Evolutionary conservation across 2,797 vertebrate species (phyloP).

Genomic region (Bryconaethiops microstoma): DNA sequence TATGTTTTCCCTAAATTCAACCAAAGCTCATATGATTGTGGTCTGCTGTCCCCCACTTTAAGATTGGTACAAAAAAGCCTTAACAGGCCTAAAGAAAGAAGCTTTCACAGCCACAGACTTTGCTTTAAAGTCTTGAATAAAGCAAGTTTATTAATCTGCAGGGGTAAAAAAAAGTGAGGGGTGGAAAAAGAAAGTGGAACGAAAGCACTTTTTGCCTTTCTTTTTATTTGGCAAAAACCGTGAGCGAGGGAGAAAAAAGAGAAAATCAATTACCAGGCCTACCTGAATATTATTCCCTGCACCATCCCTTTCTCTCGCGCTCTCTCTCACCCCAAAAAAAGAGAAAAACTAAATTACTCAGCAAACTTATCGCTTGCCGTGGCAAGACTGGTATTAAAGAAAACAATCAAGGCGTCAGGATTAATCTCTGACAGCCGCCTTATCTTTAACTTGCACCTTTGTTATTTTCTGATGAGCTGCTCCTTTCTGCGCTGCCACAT

Average conservation of each 20-base stretch:
- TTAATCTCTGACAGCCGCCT: conserved; percentile 99
- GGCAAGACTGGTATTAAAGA: conserved; percentile 99
- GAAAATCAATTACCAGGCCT: conserved; percentile 97
- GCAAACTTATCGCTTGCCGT: conserved; percentile 99
- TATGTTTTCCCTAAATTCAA: conserved; percentile 71
- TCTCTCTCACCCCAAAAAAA: conserved; percentile 55
- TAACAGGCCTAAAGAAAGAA: conserved; percentile 68
- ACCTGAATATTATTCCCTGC: conserved; percentile 99
- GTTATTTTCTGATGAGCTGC: conserved; percentile 99
- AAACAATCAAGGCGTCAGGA: conserved; percentile 99
- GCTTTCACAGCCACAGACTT: conserved; percentile 73
- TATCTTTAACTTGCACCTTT: conserved; percentile 99
- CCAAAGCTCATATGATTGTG: conserved; percentile 58
- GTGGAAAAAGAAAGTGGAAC: conserved; percentile 48
- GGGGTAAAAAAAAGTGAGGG: conserved; percentile 34
- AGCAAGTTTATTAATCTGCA: conserved; percentile 80
- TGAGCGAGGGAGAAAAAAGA: conserved; percentile 44
- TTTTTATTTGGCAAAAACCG: conserved; percentile 52
- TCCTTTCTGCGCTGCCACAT: conserved; percentile 89
- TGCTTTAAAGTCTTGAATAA: conserved; percentile 80
- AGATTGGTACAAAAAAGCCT: conserved; percentile 46
- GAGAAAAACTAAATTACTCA: conserved; percentile 99
- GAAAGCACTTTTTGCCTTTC: conserved; percentile 58
- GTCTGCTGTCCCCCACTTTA: conserved; percentile 24
- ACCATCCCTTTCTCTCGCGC: conserved; percentile 70